Conservation (phyloP, 2,113 vertebrate genomes). For the Paradoxurus hermaphroditus region DNA sequence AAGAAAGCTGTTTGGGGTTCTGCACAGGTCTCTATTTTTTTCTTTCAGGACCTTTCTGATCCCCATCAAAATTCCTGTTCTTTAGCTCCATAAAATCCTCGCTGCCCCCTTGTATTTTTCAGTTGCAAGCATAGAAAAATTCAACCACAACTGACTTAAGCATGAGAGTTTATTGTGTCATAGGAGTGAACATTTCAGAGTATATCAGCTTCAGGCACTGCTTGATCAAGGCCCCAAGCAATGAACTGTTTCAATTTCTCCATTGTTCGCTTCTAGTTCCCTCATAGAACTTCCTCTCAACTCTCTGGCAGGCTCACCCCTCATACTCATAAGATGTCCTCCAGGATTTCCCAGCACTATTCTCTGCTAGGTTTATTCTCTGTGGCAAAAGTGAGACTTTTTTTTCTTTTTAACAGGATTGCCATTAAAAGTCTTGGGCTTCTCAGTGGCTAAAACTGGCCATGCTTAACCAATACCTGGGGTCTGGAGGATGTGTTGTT, state of each 20-base stretch:
- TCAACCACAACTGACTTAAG: not conserved
- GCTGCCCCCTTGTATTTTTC: not conserved
- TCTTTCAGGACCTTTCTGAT: not conserved
- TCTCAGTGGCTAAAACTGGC: not conserved
- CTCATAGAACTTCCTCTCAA: not conserved
- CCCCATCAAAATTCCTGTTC: not conserved
- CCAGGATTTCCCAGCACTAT: not conserved
- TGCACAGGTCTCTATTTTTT: not conserved
- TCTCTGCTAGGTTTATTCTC: not conserved
- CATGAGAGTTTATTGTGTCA: not conserved
- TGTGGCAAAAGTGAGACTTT: not conserved
- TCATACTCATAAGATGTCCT: not conserved
- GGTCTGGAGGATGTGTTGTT: not conserved
- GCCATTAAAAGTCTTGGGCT: not conserved
- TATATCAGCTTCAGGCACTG: not conserved
- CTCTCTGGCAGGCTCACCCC: not conserved
- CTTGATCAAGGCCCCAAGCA: not conserved
- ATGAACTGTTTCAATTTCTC: not conserved
- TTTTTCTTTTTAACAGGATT: not conserved
- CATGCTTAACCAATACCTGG: not conserved
- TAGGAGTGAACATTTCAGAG: not conserved
- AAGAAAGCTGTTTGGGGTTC: not conserved
- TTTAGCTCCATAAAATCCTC: not conserved
- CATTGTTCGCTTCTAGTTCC: not conserved
- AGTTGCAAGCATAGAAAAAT: not conserved